Evolutionary conservation across 2,888 invertebrate genomes (phyloP).

Genomic region (Caenorhabditis sp.): DNA sequence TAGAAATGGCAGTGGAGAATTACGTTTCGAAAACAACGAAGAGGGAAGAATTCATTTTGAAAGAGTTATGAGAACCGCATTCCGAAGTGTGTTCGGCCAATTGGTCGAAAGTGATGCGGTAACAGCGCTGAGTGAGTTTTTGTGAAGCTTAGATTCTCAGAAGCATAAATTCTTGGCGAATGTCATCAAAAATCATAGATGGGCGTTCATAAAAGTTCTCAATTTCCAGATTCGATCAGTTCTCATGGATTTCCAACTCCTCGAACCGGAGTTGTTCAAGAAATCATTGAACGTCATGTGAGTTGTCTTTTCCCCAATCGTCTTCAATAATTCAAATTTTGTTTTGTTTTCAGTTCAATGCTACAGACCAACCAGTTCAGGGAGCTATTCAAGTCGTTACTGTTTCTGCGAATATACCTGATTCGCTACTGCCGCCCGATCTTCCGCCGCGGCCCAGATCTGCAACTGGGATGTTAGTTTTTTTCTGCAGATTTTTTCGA

Average conservation of each 20-base stretch:
- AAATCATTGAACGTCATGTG: neutral
- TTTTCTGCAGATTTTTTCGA: no score
- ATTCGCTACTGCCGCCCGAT: neutral
- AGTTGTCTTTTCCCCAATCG: neutral
- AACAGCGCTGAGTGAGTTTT: conserved; percentile 18
- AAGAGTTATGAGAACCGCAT: conserved; percentile 7
- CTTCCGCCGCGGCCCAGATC: neutral
- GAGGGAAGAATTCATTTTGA: conserved; percentile 5
- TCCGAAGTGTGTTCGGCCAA: conserved; percentile 17
- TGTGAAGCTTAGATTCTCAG: no score
- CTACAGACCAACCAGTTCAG: no score
- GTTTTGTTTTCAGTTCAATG: neutral
- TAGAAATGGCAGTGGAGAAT: neutral
- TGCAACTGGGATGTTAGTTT: neutral
- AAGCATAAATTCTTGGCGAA: no score
- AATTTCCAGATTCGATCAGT: conserved; percentile 17
- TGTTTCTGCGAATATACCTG: neutral
- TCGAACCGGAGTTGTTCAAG: neutral
- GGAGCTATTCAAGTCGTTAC: no score
- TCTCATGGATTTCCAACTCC: conserved; percentile 10
- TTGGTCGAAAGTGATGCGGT: conserved; percentile 21
- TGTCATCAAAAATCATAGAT: no score
- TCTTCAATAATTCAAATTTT: neutral
- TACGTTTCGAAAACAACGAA: conserved; percentile 1
- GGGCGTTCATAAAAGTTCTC: no score